Conservation (phyloP, 2,113 vertebrate genomes). For the Heterotilapia buettikoferi region DNA sequence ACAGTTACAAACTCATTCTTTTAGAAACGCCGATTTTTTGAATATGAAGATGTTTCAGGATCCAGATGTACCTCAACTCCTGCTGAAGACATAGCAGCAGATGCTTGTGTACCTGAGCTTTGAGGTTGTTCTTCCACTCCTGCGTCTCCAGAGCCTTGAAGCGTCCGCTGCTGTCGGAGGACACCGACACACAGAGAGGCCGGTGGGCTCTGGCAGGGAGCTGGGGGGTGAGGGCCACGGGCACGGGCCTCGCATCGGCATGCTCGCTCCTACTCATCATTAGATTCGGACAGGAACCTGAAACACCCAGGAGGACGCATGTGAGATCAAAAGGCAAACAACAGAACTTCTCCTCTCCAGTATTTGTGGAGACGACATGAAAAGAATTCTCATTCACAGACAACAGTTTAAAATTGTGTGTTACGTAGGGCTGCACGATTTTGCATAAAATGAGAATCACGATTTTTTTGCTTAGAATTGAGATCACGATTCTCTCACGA, state of each 20-base stretch:
- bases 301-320: background rate
- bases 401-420: background rate
- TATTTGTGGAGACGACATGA: background rate
- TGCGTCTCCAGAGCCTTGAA: conserved; percentile 68
- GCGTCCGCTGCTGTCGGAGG: conserved; percentile 68
- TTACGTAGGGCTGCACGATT: rapidly evolving
- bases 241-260: conserved; percentile 23
- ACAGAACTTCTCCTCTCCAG: background rate
- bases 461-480: too few relatives aligned
- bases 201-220: conserved; percentile 56
- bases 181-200: conserved; percentile 65
- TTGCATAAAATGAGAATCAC: background rate
- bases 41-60: background rate
- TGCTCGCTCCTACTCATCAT: conserved; percentile 70
- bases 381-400: background rate
- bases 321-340: background rate
- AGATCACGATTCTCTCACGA: too few relatives aligned
- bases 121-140: conserved; percentile 73
- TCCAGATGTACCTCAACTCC: background rate
- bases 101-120: conserved; percentile 65
- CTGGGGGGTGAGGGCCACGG: conserved; percentile 59
- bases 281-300: conserved; percentile 76
- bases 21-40: background rate
- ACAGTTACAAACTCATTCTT: background rate
- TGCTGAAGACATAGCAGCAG: background rate